phyloP scores from a whole-genome alignment of 2,888 invertebrate species.

The Xestobium rufovillosum region DNA sequence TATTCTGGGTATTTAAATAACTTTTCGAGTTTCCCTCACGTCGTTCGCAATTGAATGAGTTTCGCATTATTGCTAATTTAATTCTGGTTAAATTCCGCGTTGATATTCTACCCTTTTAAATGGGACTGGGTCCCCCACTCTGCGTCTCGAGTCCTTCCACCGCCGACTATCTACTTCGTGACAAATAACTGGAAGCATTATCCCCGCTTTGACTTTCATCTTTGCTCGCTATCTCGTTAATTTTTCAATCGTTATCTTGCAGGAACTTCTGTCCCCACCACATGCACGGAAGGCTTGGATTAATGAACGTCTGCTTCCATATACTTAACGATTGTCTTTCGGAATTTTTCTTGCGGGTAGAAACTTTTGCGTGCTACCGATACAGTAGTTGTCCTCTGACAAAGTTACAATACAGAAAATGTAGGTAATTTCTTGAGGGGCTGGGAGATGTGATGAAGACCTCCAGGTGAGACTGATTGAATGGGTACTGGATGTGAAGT shows the following conservation, averaged over 20 bases:
- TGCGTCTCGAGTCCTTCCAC: neutral
- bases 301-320: slow-evolving; percentile 2
- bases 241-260: slow-evolving; percentile 19
- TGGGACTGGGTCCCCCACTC: slow-evolving; percentile 9
- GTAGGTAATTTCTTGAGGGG: too few species aligned
- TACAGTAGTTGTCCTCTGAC: too few species aligned
- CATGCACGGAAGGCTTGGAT: slow-evolving; percentile 2
- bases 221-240: slow-evolving; percentile 22
- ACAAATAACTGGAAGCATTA: slow-evolving; percentile 26
- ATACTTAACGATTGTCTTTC: too few species aligned
- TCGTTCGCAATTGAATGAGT: slow-evolving; percentile 19
- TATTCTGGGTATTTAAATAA: slow-evolving; percentile 1
- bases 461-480: too few species aligned
- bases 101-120: slow-evolving; percentile 20
- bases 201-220: slow-evolving; percentile 24
- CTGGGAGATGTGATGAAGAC: too few species aligned
- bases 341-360: too few species aligned
- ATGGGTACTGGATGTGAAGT: too few species aligned
- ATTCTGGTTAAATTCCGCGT: slow-evolving; percentile 21
- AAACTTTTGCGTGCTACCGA: too few species aligned
- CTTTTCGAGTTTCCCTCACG: slow-evolving; percentile 12
- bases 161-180: slow-evolving; percentile 24
- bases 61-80: slow-evolving; percentile 24
- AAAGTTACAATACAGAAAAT: too few species aligned
- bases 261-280: neutral